Base-by-base conservation (phyloP, 1,140 invertebrate species). In the Bombus waltoni region DNA sequence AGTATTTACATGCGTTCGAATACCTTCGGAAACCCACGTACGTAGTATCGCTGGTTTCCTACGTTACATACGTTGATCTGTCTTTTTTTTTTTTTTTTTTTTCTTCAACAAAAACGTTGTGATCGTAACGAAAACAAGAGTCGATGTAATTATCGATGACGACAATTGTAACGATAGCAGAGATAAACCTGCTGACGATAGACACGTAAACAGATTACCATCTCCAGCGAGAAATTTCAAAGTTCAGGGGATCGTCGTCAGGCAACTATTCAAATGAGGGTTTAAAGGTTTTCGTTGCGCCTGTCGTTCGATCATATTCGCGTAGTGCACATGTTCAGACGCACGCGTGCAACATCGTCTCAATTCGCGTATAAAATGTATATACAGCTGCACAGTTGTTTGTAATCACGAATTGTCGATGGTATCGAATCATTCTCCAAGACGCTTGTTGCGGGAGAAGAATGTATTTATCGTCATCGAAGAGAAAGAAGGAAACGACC, bases 231-330 rank as follows among this genome's bases (percentile, higher is more conserved):
- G 78, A 57, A 76, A 71, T 59, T 42, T 86, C 79, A 83, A 86
- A 86, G 80, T 86, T 82, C 85, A 71, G 25, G 18, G 32, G 8
- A 82, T 74, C 72, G 62, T 75, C 9, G 62, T 71, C 83, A 22
- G n/a, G 8, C 85, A 10, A 32, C 80, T 86, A 86, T 86, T 86
- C 73, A 86, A 86, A 86, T 86, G 38, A 86, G 65, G 22, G 85
- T 82, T 81, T 76, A 86, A 86, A 86, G 85, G 72, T 81, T 57
- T 44, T 32, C 9, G 32, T 0, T 42, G 0, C 1, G 5, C 10
- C 10, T 15, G 28, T 10, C 42, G 22, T 38, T 35, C 32, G 66
- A 35, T 10, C 15, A 25, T 10, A 8, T 38, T 38, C 35, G 22
- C 22, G 22, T 9, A 22, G 66, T 68, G 35, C 66, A 38, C 35